phyloP scores from a whole-genome alignment of 1,140 invertebrate species.

The Bombus fervidus region DNA sequence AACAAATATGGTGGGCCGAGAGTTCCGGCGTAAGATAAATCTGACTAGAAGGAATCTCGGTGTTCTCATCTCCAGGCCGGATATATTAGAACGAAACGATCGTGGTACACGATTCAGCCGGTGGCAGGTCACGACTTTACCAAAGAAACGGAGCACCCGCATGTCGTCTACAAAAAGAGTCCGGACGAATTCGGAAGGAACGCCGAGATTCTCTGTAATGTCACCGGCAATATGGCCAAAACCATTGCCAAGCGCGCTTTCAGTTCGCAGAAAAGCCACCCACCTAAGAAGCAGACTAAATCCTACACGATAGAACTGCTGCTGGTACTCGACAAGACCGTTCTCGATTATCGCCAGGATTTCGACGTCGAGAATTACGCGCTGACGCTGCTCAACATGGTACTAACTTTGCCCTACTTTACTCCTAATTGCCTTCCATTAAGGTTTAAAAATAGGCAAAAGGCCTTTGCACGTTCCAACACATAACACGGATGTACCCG shows the following conservation, averaged over 20 bases:
- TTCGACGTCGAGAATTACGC: constrained; percentile 86
- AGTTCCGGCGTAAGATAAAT: constrained; percentile 37
- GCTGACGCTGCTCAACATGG: constrained; percentile 86
- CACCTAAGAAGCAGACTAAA: constrained; percentile 44
- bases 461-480: neutral
- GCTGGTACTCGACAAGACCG: constrained; percentile 85
- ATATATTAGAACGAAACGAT: constrained; percentile 78
- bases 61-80: constrained; percentile 79
- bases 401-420: constrained; percentile 60
- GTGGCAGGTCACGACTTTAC: constrained; percentile 74
- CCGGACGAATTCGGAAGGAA: constrained; percentile 41
- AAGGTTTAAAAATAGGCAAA: neutral
- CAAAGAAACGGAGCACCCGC: constrained; percentile 66
- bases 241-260: constrained; percentile 63
- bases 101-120: constrained; percentile 84
- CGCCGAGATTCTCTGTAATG: constrained; percentile 57
- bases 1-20: constrained; percentile 10
- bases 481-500: neutral
- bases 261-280: constrained; percentile 38
- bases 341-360: constrained; percentile 84
- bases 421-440: constrained; percentile 9
- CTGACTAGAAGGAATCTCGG: constrained; percentile 38
- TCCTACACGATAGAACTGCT: constrained; percentile 83
- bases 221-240: constrained; percentile 52
- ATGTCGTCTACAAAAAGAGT: constrained; percentile 67